Evolutionary conservation across 1,140 invertebrate genomes (phyloP).

Genomic region (Saccostrea echinata): DNA sequence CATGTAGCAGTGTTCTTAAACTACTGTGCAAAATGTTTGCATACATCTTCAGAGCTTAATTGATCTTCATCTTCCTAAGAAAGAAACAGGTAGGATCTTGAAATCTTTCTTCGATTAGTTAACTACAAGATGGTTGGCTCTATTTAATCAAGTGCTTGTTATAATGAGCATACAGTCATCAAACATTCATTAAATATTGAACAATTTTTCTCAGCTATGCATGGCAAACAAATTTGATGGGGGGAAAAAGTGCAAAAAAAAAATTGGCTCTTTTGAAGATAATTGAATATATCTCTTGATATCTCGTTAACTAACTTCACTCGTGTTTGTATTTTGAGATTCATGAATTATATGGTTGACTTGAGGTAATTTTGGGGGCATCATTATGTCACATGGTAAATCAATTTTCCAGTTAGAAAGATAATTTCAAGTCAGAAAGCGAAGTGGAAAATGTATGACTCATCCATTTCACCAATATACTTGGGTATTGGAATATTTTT

Average conservation of each 20-base stretch:
- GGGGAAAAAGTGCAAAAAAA: neutral
- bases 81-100: neutral
- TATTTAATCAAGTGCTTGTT: neutral
- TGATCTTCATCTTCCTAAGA: neutral
- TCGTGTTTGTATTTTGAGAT: neutral
- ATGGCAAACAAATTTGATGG: neutral
- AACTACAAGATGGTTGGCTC: neutral
- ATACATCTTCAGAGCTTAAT: neutral
- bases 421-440: neutral
- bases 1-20: neutral
- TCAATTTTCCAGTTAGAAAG: neutral
- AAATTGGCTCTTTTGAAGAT: neutral
- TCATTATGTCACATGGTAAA: conserved; percentile 26
- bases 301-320: neutral
- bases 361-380: neutral
- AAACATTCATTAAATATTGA: neutral
- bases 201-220: neutral
- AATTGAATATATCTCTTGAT: conserved; percentile 11
- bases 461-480: neutral
- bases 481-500: neutral
- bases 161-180: neutral
- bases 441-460: neutral
- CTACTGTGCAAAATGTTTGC: neutral
- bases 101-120: neutral
- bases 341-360: conserved; percentile 9